These are phyloP conservation scores for Meriones unguiculatus DNA, from an alignment of 2,113 vertebrate species.

Conservation along the genomic window DNA sequence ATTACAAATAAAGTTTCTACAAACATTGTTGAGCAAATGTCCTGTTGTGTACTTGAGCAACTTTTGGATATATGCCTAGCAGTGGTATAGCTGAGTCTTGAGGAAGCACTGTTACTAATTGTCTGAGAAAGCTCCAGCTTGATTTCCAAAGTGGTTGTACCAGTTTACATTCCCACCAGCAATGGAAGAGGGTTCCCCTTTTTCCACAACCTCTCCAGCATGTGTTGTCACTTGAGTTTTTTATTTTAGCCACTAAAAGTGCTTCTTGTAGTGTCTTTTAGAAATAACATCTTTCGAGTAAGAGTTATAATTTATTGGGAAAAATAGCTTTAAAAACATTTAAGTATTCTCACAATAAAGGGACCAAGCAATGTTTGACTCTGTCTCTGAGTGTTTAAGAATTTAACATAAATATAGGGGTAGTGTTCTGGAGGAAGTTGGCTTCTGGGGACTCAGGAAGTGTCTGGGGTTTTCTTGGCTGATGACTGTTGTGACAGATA, in stretches of 20 bases:
- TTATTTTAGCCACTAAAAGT: background rate
- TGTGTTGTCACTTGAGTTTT: too few relatives aligned
- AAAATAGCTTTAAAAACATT: slow-evolving; percentile 25
- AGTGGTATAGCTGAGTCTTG: too few relatives aligned
- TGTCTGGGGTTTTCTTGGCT: slow-evolving; percentile 12
- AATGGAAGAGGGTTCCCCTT: too few relatives aligned
- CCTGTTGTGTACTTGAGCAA: too few relatives aligned
- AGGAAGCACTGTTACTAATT: too few relatives aligned
- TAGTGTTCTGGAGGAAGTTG: background rate
- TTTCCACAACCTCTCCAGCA: too few relatives aligned
- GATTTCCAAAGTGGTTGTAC: too few relatives aligned
- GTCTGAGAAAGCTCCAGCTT: too few relatives aligned
- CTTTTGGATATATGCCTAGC: too few relatives aligned
- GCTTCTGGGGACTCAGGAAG: background rate
- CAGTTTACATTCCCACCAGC: too few relatives aligned
- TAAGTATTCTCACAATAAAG: slow-evolving; percentile 25
- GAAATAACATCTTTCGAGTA: slow-evolving; percentile 47
- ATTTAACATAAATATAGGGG: background rate
- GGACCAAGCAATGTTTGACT: background rate
- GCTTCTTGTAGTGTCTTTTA: background rate
- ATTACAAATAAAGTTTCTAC: too few relatives aligned
- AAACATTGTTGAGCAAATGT: too few relatives aligned
- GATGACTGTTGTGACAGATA: background rate
- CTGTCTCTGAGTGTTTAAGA: slow-evolving; percentile 22
- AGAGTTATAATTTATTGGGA: slow-evolving; percentile 46